Evolutionary conservation across 2,113 vertebrate genomes (phyloP).

Genomic region (Rhineura floridana): DNA sequence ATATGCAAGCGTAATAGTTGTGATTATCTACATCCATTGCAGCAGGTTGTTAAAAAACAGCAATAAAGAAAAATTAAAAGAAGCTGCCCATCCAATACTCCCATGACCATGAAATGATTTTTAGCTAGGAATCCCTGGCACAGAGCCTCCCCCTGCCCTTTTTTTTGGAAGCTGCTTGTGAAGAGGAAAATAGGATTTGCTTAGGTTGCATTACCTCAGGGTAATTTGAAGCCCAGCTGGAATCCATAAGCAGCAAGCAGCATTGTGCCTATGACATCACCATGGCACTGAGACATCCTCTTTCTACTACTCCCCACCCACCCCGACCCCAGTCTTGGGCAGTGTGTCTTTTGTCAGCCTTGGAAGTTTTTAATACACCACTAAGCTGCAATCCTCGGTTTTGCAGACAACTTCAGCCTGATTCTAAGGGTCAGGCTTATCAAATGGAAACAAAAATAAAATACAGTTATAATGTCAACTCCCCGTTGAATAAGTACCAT

Average conservation of each 20-base stretch:
- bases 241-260: constrained; percentile 52
- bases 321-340: constrained; percentile 19
- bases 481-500: not conserved
- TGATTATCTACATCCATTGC: not conserved
- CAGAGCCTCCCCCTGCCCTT: not conserved
- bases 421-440: constrained; percentile 23
- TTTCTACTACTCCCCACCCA: constrained; percentile 20
- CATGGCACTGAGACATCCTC: constrained; percentile 45
- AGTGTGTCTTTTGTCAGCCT: constrained; percentile 38
- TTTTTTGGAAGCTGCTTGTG: constrained; percentile 28
- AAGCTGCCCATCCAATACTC: not conserved
- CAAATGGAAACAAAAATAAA: not conserved
- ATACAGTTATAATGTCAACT: not conserved
- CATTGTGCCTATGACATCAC: constrained; percentile 56
- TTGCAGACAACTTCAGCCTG: not conserved
- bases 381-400: not conserved
- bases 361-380: constrained; percentile 15
- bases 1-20: not conserved
- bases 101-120: constrained; percentile 24
- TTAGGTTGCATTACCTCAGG: constrained; percentile 5
- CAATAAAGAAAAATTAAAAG: constrained; percentile 16
- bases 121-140: constrained; percentile 15
- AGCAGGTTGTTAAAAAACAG: not conserved
- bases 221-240: constrained; percentile 69
- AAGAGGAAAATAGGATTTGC: not conserved